A percentile compares a stretch with the other conserved stretches of the same genome.
Evolutionary conservation across 2,113 vertebrate species (phyloP).

Genomic region (Nipponia nippon): DNA sequence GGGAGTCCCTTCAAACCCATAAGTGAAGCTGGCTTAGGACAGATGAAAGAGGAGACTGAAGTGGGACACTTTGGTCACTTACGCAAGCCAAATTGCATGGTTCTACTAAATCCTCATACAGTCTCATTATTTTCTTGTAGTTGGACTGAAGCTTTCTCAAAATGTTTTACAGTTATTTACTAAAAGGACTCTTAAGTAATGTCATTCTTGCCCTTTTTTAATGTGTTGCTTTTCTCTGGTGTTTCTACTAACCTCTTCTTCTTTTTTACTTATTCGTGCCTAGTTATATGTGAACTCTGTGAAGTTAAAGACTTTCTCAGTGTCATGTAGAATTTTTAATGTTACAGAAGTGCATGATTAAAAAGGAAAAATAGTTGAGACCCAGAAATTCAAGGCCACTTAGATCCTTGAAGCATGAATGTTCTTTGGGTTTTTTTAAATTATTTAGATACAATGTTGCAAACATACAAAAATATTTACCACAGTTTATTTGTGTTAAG

Average conservation of each 20-base stretch:
- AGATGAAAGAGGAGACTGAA: neutral
- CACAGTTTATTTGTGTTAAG: neutral
- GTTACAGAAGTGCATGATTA: neutral
- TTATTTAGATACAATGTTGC: neutral
- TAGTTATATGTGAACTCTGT: neutral
- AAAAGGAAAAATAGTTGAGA: neutral
- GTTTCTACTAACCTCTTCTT: neutral
- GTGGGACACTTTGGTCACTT: neutral
- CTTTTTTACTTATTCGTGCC: neutral
- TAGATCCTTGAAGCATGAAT: neutral
- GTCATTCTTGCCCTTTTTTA: neutral
- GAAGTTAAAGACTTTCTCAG: neutral
- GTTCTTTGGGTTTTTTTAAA: neutral
- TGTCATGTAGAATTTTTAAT: neutral
- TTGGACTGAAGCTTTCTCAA: neutral
- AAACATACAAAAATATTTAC: neutral
- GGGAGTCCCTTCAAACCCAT: neutral
- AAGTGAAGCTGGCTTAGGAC: neutral
- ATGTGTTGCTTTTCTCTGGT: neutral
- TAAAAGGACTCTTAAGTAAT: neutral
- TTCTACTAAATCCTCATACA: rapidly evolving
- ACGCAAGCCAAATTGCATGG: neutral
- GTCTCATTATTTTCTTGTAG: neutral
- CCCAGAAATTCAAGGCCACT: neutral
- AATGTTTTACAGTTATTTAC: neutral